phyloP scores from a whole-genome alignment of 2,113 vertebrate species.

The Neodon shergylaensis region DNA sequence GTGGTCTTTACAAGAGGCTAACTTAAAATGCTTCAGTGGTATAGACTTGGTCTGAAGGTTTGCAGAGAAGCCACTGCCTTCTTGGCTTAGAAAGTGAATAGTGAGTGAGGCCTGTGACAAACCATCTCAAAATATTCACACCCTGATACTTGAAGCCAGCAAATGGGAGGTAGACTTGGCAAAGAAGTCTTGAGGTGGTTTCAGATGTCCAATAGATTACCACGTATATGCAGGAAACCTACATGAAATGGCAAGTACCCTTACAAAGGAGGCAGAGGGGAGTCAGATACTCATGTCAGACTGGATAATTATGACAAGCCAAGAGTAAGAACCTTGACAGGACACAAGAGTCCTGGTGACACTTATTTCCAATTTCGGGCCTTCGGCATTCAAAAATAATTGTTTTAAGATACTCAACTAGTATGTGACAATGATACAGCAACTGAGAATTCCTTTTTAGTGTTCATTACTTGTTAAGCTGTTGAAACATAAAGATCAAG shows the following conservation, averaged over 20 bases:
- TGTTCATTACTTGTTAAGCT: neutral
- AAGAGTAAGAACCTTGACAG: neutral
- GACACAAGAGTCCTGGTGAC: neutral
- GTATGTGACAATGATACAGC: neutral
- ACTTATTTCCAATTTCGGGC: neutral
- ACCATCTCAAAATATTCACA: neutral
- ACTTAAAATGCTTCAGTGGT: neutral
- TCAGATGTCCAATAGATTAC: neutral
- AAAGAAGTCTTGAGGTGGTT: neutral
- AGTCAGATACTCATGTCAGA: neutral
- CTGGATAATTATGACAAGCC: neutral
- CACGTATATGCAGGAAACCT: neutral
- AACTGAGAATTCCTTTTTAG: neutral
- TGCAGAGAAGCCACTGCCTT: neutral
- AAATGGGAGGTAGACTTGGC: neutral
- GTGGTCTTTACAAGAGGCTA: neutral
- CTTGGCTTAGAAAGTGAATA: constrained; percentile 21
- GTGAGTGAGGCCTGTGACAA: neutral
- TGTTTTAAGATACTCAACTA: neutral
- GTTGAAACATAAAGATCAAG: neutral
- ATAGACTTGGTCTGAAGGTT: neutral
- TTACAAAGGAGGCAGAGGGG: neutral
- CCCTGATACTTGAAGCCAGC: neutral
- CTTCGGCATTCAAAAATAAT: neutral
- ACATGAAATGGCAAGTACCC: neutral